Evolutionary conservation across 2,797 vertebrate species (phyloP), one percentile per base, ranked within the genome.

Genomic region (Gephyroberyx darwinii): DNA sequence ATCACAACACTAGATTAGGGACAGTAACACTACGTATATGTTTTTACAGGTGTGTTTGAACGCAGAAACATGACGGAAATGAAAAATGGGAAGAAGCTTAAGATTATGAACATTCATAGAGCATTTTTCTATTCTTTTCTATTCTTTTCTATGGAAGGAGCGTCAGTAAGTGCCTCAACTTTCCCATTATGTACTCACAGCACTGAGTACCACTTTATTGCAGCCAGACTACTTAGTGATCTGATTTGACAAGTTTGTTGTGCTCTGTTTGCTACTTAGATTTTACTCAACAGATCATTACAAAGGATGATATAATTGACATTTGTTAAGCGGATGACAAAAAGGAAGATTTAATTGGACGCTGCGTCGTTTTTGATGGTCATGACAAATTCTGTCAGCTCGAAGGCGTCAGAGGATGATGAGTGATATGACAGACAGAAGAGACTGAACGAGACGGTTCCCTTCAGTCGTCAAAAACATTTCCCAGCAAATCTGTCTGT

Each of bases 1-100:
- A 35, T 35, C 33, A 35, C 33, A 35, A 35, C 33, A 35, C 33
- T 35, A 8, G 33, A 35, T 48, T 50, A 37, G 56, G 20, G 31
- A 45, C 60, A 71, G 7, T 47, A 33, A 57, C 51, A 58, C 76
- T 70, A 68, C 62, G 61, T 68, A 31, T 50, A n/a, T 48, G 17
- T 61, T 58, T 61, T 65, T 62, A 62, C 16, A 45, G 7, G 17
- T 60, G 45, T 5, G 17, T 55, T 20, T 57, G 58, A 59, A 30
- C 26, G 9, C 5, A n/a, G 8, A 35, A 26, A 26, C 4, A 26
- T 26, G 26, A 26, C 26, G 4, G 26, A 26, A 8, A 6, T 35
- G 33, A 35, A 35, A 35, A 35, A 35, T 35, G 6, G 0, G 8
- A 35, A 35, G 33, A 8, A 35, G 33, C 1, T 35, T 35, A 12